Percentiles rank a stretch among this genome's conserved stretches.
Evolutionary conservation across 1,140 invertebrate genomes (phyloP).

Genomic region (Drosophila pseudoananassae): DNA sequence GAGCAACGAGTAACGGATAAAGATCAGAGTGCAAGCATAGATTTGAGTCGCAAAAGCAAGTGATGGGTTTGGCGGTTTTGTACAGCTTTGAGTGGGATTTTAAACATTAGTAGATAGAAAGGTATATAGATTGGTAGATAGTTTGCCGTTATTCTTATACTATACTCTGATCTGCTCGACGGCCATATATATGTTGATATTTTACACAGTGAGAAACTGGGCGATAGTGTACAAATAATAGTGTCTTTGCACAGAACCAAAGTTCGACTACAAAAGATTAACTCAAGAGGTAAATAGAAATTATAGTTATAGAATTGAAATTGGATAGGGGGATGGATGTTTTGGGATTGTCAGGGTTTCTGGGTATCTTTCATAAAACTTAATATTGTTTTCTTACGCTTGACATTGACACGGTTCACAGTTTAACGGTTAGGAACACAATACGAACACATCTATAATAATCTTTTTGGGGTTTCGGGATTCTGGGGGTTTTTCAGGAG

Average conservation of each 20-base stretch:
- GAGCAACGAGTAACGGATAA: slow-evolving; percentile 26
- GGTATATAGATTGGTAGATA: slow-evolving; percentile 11
- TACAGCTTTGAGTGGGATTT: slow-evolving; percentile 54
- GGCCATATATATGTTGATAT: slow-evolving; percentile 29
- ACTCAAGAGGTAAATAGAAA: slow-evolving; percentile 16
- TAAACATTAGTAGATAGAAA: slow-evolving; percentile 17
- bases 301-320: slow-evolving; percentile 9
- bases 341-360: slow-evolving; percentile 13
- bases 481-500: not conserved
- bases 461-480: slow-evolving; percentile 25
- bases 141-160: slow-evolving; percentile 65
- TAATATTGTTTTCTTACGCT: slow-evolving; percentile 51
- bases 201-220: slow-evolving; percentile 60
- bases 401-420: slow-evolving; percentile 70
- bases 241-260: slow-evolving; percentile 38
- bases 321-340: slow-evolving; percentile 8
- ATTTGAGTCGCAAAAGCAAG: slow-evolving; percentile 37
- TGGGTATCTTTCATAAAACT: slow-evolving; percentile 25
- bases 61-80: slow-evolving; percentile 46
- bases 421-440: slow-evolving; percentile 53
- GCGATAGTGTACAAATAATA: slow-evolving; percentile 74
- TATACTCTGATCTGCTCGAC: slow-evolving; percentile 60
- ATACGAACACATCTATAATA: slow-evolving; percentile 47
- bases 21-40: slow-evolving; percentile 36
- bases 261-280: slow-evolving; percentile 43